Base-by-base conservation (phyloP, 1,140 invertebrate genomes). In the Zaprionus vittiger region DNA sequence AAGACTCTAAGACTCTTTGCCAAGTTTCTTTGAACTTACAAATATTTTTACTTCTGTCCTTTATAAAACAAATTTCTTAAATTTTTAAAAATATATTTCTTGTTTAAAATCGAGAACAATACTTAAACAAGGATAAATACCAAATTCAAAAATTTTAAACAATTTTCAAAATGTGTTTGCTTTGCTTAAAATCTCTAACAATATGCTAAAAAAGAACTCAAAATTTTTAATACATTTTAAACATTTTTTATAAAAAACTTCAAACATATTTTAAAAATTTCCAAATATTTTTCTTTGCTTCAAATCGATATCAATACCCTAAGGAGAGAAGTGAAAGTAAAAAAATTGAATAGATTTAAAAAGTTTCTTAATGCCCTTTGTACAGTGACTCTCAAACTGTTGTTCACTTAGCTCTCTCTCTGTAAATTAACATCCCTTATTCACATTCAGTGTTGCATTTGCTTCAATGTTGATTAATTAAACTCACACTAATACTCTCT, bases 401-500 rank as follows among this genome's bases (percentile, higher is more conserved):
- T 56, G 17, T 17, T 22, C 9, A 4, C 14, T 15, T n/a, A 3
- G 26, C 15, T 6, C 5, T 22, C 14, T 17, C 11, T 28, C 11
- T 3, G 31, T 34, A 9, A 34, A 5, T 26, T 4, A 20, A 12
- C 15, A 24, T 55, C 5, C 15, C 38, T 6, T 12, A 55, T 56
- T 37, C n/a, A 61, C 44, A 47, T 70, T 61, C 28, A 47, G 14
- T 57, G 7, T 22, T 20, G 61, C 56, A 47, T 47, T 61, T 72
- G 28, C 17, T 65, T 60, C 69, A 66, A 73, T 38, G 41, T 71
- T 71, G 60, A 77, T 77, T 73, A 77, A 77, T 66, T 73, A 73
- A 38, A 26, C 47, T 22, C n/a, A 55, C 28, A 22, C 11, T 14
- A 59, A 28, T 34, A 6, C 56, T n/a, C 1, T 7, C 56, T n/a